These are phyloP conservation scores for Hydractinia symbiolongicarpus DNA, from an alignment of 30 jellyfish, hydroid and myxozoan species.

Conservation along the genomic window DNA sequence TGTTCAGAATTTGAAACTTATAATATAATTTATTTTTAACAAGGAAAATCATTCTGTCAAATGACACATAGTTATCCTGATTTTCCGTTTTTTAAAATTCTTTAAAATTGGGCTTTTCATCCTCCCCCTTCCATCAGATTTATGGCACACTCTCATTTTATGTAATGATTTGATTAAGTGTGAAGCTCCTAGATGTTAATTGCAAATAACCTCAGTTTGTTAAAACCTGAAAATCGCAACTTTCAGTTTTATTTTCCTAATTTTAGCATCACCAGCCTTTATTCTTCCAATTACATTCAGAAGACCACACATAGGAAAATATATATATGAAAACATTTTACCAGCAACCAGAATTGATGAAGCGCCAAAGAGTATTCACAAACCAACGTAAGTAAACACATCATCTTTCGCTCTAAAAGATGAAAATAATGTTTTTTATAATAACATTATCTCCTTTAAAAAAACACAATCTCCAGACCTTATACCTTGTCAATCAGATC, in stretches of 20 bases:
- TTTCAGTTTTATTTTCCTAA: background rate
- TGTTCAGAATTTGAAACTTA: no score
- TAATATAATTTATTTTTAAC: no score
- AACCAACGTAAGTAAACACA: slow-evolving; percentile 25
- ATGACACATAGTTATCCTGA: no score
- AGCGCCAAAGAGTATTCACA: background rate
- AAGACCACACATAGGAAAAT: slow-evolving; percentile 72
- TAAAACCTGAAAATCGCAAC: background rate
- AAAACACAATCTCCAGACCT: no score
- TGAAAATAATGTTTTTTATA: no score
- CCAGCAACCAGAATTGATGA: slow-evolving; percentile 51
- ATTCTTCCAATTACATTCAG: slow-evolving; percentile 82
- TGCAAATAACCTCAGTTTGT: background rate
- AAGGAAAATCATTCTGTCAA: no score
- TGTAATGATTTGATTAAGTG: background rate
- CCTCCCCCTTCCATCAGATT: background rate
- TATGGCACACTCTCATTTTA: background rate
- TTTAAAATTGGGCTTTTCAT: background rate
- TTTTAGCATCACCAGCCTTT: slow-evolving; percentile 55
- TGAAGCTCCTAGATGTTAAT: background rate
- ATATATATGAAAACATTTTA: slow-evolving; percentile 65
- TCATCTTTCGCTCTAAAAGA: background rate
- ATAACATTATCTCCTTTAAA: no score
- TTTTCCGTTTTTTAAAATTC: no score
- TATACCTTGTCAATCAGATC: no score